Evolutionary conservation across 2,888 invertebrate species (phyloP), one percentile per base, ranked within the genome.

Genomic region (Ennomos erosarius): DNA sequence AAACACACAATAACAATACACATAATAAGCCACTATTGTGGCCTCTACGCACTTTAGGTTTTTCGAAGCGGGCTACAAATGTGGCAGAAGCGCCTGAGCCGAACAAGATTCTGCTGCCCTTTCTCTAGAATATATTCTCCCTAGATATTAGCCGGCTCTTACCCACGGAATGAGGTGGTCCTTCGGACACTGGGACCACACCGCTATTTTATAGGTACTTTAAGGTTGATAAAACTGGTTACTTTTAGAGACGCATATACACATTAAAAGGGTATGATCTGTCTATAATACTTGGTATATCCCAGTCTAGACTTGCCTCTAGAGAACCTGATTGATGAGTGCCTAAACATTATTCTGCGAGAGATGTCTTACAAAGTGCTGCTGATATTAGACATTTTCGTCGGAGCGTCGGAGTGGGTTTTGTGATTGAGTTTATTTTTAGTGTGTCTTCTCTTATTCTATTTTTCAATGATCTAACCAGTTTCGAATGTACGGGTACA

Each of bases 291-390:
- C 43, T 53, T 51, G 9, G 26, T 26, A 42, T 51, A 42, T 51
- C 45, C 46, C 26, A 49, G 46, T 51, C 55, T 48, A 42, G 48
- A 10, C 37, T 48, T 13, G 42, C 38, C 49, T 33, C 37, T 45
- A 40, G 45, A 47, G 54, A 35, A 9, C 48, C 26, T 54, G 59
- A 59, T 59, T 49, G 59, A 59, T 59, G 57, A 42, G 12, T 1
- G 12, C 39, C 42, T 35, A 37, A 51, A 12, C 35, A 50, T 40
- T 56, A 51, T 42, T 52, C 47, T n/a, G 35, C 45, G 44, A 13
- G 35, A 39, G 34, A 45, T 50, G 49, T 55, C 33, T 47, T 43
- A 48, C 55, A 48, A 43, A 55, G 44, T 44, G 55, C 55, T 50
- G n/a, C n/a, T 39, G 11, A 39, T 44, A 56, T 49, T 40, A 35